phyloP scores from a whole-genome alignment of 2,797 vertebrate genomes.

The Myotis myotis region DNA sequence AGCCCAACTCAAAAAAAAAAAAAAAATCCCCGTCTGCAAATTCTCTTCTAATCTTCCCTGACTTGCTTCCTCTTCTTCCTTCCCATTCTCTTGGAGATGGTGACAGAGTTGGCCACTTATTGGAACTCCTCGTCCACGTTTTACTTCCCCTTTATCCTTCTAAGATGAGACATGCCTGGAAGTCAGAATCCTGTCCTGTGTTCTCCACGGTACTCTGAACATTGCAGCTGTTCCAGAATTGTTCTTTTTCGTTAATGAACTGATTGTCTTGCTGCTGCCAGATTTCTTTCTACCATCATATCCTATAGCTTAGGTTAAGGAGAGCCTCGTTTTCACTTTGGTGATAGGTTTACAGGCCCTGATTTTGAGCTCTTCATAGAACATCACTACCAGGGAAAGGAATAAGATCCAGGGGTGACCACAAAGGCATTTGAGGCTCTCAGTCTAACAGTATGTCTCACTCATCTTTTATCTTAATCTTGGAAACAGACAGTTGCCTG shows the following conservation, averaged over 20 bases:
- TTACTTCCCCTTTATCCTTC: background rate
- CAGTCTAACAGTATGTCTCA: conserved; percentile 79
- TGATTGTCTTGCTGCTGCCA: background rate
- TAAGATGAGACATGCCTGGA: background rate
- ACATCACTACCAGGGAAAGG: conserved; percentile 76
- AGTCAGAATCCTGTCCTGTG: background rate
- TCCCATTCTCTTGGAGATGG: background rate
- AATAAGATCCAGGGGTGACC: conserved; percentile 77
- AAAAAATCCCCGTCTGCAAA: background rate
- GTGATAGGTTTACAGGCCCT: conserved; percentile 20
- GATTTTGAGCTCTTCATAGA: conserved; percentile 76
- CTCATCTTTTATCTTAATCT: conserved; percentile 83
- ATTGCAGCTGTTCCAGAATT: background rate
- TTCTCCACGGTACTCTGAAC: background rate
- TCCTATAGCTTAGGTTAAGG: background rate
- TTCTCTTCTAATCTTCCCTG: background rate
- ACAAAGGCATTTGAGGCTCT: conserved; percentile 80
- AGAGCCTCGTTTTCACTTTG: background rate
- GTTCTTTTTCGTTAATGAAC: background rate
- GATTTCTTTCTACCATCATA: background rate
- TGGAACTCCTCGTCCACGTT: accelerated
- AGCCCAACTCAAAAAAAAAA: background rate
- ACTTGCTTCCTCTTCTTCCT: background rate
- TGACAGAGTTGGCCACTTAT: background rate
- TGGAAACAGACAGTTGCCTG: conserved; percentile 86